Base-by-base conservation (phyloP, 1,140 invertebrate genomes). In the Eulimnadia texana region DNA sequence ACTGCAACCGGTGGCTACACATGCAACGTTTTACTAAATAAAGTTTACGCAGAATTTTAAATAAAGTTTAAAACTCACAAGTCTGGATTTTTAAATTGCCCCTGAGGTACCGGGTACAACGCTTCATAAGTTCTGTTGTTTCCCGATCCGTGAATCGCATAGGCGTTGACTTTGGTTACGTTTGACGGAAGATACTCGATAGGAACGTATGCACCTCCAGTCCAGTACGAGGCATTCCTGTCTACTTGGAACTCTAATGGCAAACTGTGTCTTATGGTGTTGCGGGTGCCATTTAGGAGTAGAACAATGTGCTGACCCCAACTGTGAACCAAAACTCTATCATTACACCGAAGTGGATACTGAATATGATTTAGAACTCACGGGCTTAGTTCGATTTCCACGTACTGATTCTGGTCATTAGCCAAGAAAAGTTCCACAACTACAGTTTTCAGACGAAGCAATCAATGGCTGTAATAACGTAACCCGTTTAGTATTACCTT, bases 151-250 rank as follows among this genome's bases (percentile, higher is more conserved):
- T 81, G 78, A 56, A 80, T 79, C 28, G 77, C 77, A 67, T 78
- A 81, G 2, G 78, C 77, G 66, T 81, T 81, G 64, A 81, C 76
- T 61, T 72, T 74, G 22, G 70, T 72, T 0, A 80, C 73, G 49
- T 68, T 70, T 53, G 69, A 67, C 50, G 75, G 76, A 22, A 77
- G 72, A 63, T 74, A 76, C 10, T 64, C 47, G 6, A 58, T 50
- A 1, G 76, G 76, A 33, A 78, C 70, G 6, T 66, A 58, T 0
- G 75, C 76, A 19, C 51, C 58, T 20, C 76, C 77, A 9, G 28
- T 66, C 77, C 76, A 78, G 24, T 24, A 19, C 27, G 2, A 64
- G 9, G 13, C 13, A 70, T 20, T 61, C n/a, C 51, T 33, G 2
- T n/a, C 9, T 10, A 29, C 68, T 50, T 62, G 66, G 60, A 71